Base-by-base conservation (phyloP, 2,888 invertebrate species). In the Vanessa cardui region DNA sequence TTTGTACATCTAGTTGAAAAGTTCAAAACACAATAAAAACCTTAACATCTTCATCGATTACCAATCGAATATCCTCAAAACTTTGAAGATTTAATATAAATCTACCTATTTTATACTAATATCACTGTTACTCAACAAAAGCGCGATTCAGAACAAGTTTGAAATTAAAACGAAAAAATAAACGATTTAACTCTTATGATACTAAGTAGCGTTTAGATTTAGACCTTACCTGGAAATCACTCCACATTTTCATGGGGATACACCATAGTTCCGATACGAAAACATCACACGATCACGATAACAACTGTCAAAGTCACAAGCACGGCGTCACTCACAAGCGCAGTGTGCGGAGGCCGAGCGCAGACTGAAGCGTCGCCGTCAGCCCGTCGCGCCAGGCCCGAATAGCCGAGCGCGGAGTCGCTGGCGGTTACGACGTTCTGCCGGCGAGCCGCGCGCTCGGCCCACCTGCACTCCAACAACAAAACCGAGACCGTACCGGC, bases 171-270 rank as follows among this genome's bases (percentile, higher is more conserved):
- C 39, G 44, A 59, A 62, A n/a, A n/a, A n/a, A 68, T 39, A 31
- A 56, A 33, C 9, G 0, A 6, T 21, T 33, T 2, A 47, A 60
- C 18, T 2, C 47, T 62, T 8, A 16, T 12, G 8, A 58, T 16
- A 44, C 4, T 9, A 6, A 20, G 45, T 4, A 26, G 12, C n/a
- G 21, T 47, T 58, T 58, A 50, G 20, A 18, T 15, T 54, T 9
- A 64, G 31, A 45, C 79, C 92, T 90, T 80, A 92, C 92, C 91
- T 92, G 92, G 81, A 92, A 92, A 89, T 92, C 92, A 92, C 92
- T 92, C 92, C 92, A 92, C 92, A 92, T 92, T 87, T 92, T 92
- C 92, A 92, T 92, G 83, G 88, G 92, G 87, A 92, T 92, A 88
- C 90, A 92, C 88, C 92, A 92, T 92, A 92, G 91, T 92, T 92